Percentiles rank a stretch among this genome's conserved stretches.
These are phyloP conservation scores for Callyntrura guangdongensis DNA, from an alignment of 2,888 invertebrate species.

Conservation along the genomic window DNA sequence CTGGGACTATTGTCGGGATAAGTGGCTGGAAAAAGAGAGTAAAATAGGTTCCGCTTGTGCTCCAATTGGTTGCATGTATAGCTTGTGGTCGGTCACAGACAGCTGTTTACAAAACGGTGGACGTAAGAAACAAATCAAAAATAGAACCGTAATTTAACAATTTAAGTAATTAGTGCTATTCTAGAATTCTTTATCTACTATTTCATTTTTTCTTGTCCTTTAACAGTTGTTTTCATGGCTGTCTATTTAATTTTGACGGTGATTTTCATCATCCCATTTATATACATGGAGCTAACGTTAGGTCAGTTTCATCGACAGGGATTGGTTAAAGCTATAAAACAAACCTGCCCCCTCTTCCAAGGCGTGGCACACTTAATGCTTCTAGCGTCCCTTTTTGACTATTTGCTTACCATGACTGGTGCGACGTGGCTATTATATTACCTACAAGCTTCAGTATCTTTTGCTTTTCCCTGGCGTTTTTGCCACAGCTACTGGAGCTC, in stretches of 20 bases:
- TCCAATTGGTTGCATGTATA: slow-evolving; percentile 49
- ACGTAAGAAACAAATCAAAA: no score
- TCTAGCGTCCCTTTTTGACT: slow-evolving; percentile 35
- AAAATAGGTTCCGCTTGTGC: slow-evolving; percentile 24
- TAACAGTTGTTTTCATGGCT: slow-evolving; percentile 37
- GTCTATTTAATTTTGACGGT: slow-evolving; percentile 37
- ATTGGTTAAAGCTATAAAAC: background rate
- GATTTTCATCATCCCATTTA: slow-evolving; percentile 54
- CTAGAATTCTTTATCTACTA: no score
- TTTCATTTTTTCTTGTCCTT: background rate
- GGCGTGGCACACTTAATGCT: slow-evolving; percentile 53
- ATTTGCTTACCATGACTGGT: slow-evolving; percentile 16
- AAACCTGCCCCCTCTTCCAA: slow-evolving; percentile 43
- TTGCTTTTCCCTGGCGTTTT: slow-evolving; percentile 14
- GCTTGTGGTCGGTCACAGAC: slow-evolving; percentile 40
- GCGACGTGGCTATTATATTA: slow-evolving; percentile 34
- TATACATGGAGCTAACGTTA: slow-evolving; percentile 55
- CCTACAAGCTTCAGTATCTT: background rate
- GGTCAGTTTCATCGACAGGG: slow-evolving; percentile 58
- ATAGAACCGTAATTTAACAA: no score
- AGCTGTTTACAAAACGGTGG: slow-evolving; percentile 38
- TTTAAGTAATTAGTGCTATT: no score
- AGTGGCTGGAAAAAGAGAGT: slow-evolving; percentile 54
- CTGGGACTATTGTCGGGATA: slow-evolving; percentile 68
- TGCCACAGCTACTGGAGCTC: slow-evolving; percentile 31